Evolutionary conservation across 1,140 invertebrate genomes (phyloP), one percentile per base, ranked within the genome.

Genomic region (Scaptomyza montana): DNA sequence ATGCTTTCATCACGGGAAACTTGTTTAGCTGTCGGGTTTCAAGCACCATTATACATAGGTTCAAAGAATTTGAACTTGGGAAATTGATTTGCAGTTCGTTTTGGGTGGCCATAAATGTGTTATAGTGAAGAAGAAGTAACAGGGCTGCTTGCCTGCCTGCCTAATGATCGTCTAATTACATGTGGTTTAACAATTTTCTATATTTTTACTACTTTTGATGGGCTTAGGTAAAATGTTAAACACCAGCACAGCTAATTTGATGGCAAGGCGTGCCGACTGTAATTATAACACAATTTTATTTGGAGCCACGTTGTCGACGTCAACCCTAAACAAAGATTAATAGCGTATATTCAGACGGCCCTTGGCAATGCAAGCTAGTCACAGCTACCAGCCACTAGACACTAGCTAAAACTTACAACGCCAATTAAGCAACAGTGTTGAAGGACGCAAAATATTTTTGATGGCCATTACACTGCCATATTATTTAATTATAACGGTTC

Each of bases 251-350:
- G 30, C 69, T 72, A 66, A 72, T 72, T 74, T 70, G 67, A 59
- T 70, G 64, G 53, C 43, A 60, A 62, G 78, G 67, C 77, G 55
- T 68, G 73, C 47, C 50, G 59, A 51, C 60, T 65, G 67, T 89
- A 86, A 86, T 86, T 86, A 86, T 79, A 82, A 78, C 74, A 86
- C 87, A 55, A 86, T 82, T 87, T 86, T 89, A 86, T 87, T 86
- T 86, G 75, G 71, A 82, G 57, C 51, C 50, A 41, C 55, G 50
- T 54, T 47, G 46, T 39, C 46, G 53, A 39, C 61, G 64, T 63
- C 59, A 54, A 53, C 73, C 71, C 77, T 41, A 47, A 73, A 74
- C 81, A 74, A 76, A 86, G 82, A 86, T 81, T 87, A 86, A 86
- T 86, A 53, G 78, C 63, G 74, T 61, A 69, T 70, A 65, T 71